Conservation (phyloP, 2,797 vertebrate genomes). For the Sebastiscus tertius region DNA sequence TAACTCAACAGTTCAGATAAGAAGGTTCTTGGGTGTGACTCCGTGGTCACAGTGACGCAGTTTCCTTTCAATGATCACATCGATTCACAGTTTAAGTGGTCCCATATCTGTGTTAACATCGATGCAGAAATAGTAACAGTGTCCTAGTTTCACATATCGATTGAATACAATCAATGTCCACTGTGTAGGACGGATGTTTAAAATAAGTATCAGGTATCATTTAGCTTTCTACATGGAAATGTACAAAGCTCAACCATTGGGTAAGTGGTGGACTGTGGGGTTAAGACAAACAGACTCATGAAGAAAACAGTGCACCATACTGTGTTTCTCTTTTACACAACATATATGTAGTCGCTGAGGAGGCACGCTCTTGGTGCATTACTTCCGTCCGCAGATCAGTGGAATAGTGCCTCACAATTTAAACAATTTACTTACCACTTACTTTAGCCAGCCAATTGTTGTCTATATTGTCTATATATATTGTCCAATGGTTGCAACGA, state of each 20-base stretch:
- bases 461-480: not conserved
- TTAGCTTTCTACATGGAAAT: not conserved
- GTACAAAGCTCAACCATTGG: not conserved
- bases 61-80: slow-evolving; percentile 38
- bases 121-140: slow-evolving; percentile 28
- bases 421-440: too few species aligned
- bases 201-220: slow-evolving; percentile 41
- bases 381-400: not conserved
- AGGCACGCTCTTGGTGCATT: not conserved
- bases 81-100: slow-evolving; percentile 35
- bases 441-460: not conserved
- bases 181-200: slow-evolving; percentile 28
- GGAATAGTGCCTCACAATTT: not conserved
- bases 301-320: not conserved
- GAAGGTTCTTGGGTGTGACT: slow-evolving; percentile 11
- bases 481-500: not conserved
- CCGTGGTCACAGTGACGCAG: slow-evolving; percentile 35
- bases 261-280: not conserved
- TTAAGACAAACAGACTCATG: not conserved
- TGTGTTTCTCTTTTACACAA: not conserved
- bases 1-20: not conserved
- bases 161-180: slow-evolving; percentile 29
- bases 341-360: not conserved
- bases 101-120: slow-evolving; percentile 41
- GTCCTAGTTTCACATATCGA: slow-evolving; percentile 44